Evolutionary conservation across 2,888 invertebrate species (phyloP), one percentile per base, ranked within the genome.

Genomic region (Drosophila borborema): DNA sequence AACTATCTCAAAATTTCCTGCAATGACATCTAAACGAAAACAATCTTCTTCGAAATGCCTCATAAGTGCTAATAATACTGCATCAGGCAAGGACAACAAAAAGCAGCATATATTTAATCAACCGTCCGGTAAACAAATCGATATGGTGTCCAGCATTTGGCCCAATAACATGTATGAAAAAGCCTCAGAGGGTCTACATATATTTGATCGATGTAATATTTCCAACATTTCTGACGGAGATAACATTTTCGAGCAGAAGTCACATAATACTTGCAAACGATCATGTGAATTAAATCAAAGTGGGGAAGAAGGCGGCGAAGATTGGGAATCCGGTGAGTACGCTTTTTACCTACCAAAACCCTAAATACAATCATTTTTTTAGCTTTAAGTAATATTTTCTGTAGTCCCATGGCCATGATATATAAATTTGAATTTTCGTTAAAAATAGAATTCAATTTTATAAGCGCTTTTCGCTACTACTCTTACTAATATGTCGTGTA

Each of bases 281-380:
- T 78, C 87, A 68, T 75, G 84, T 81, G 77, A 84, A 64, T 74
- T 75, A 63, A 72, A 59, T 66, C 74, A 60, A 69, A 77, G 72
- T 75, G 78, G 66, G 69, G 86, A 81, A 72, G 91, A 89, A 72
- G 90, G 91, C 74, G 92, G 92, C 74, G 93, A 92, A 86, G 93
- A 92, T 89, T 93, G 93, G 93, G 93, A 93, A 92, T 93, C 93
- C 87, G 93, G 93, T 93, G 92, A 93, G 93, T 93, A 89, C 76
- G 81, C 75, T 77, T 77, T 78, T 79, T 78, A 81, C 72, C 76
- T 81, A 80, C 68, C 81, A 80, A 65, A 72, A 68, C 68, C 72
- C 81, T 77, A 76, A 83, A 66, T 78, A 81, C 74, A 82, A 81
- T 65, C 72, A n/a, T 8, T 8, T 46, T 28, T 28, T 48, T 20